Conservation (phyloP, 2,888 invertebrate genomes). For the Exocentrus adspersus region DNA sequence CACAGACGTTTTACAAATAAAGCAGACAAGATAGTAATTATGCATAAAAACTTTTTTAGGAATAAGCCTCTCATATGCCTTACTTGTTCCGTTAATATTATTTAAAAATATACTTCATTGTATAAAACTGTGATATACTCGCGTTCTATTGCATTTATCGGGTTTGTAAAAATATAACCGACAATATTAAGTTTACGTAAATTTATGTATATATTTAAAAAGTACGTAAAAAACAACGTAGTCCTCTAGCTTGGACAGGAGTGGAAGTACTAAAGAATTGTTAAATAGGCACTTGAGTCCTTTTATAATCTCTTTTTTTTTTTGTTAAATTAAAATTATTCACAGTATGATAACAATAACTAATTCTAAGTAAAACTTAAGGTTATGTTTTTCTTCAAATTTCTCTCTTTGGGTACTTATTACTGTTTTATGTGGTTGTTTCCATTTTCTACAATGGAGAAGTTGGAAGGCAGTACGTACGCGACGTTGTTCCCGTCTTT, state of each 20-base stretch:
- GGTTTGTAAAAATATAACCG: background rate
- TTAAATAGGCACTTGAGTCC: constrained; percentile 16
- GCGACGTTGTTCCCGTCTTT: constrained; percentile 67
- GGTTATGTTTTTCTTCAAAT: background rate
- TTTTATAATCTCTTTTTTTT: background rate
- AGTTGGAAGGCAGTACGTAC: constrained; percentile 66
- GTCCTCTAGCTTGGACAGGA: no score
- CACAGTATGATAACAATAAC: no score
- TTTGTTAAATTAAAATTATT: no score
- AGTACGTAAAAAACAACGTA: constrained; percentile 18
- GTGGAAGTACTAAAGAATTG: constrained; percentile 14
- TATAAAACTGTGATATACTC: constrained; percentile 12
- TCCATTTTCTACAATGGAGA: constrained; percentile 64
- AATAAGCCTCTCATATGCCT: constrained; percentile 1
- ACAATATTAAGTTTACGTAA: constrained; percentile 3
- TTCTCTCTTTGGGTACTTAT: constrained; percentile 12
- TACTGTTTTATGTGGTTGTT: constrained; percentile 58
- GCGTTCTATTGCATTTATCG: background rate
- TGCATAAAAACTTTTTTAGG: background rate
- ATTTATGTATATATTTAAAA: constrained; percentile 8
- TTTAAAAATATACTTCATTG: constrained; percentile 17
- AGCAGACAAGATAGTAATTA: constrained; percentile 5
- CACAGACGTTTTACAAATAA: constrained; percentile 19
- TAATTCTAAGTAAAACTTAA: background rate
- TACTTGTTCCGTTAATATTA: constrained; percentile 6